Evolutionary conservation across 30 jellyfish, hydroid and myxozoan species (phyloP), one percentile per base, ranked within the genome.

Genomic region (Aurelia sp.): DNA sequence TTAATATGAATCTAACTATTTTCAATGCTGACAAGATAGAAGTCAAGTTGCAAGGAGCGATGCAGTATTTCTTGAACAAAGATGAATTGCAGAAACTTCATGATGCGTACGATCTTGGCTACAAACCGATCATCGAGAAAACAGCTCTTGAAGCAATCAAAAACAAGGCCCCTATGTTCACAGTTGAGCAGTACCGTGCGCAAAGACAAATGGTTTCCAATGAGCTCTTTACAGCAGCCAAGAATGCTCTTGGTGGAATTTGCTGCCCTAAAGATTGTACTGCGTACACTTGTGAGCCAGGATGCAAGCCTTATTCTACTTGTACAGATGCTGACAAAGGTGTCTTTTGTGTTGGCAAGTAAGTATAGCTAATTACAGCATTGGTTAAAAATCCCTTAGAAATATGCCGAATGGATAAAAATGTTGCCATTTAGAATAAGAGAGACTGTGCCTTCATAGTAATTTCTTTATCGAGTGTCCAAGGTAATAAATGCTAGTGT

Each of bases 301-400:
- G 93, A 8, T 88, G 96, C 78, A 72, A 84, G 63, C 41, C 57
- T 8, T 72, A 84, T 53, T 22, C 81, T 9, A 68, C 67, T 17
- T 88, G 96, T 71, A 77, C 88, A 8, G 59, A n/a, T 48, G 82
- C 84, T 13, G 96, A 88, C 13, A 77, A 79, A 57, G 96, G 96
- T 11, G 65, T 78, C 33, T 88, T 77, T 69, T 88, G 87, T 15
- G 38, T 40, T 48, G 61, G 79, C 62, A 77, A 62, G 91, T 84
- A 64, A 79, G 80, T 60, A 5, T 59, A 53, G 65, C 65, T 53
- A 18, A 59, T 13, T n/a, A 4, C 33, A 18, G 35, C 69, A 59
- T 18, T 59, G 0, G 13, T 8, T 9, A n/a, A n/a, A n/a, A n/a
- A n/a, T n/a, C n/a, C n/a, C n/a, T n/a, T n/a, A 44, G 55, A 5